Conservation (phyloP, 2,797 vertebrate species). For the Macrochelys suwanniensis region DNA sequence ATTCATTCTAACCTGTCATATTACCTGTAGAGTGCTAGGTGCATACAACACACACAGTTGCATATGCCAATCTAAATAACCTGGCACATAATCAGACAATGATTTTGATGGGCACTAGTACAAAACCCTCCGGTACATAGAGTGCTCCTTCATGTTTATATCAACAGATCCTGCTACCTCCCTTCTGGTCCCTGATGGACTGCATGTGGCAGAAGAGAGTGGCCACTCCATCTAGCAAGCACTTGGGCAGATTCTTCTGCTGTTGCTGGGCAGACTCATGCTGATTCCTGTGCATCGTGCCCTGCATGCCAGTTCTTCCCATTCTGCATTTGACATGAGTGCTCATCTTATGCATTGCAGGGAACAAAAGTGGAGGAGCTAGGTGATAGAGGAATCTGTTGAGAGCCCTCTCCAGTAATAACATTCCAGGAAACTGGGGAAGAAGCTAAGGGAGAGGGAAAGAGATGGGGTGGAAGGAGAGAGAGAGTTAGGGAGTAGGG, state of each 20-base stretch:
- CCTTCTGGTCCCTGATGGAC: neutral
- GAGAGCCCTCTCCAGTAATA: neutral
- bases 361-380: neutral
- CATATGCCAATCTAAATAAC: neutral
- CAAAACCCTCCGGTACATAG: neutral
- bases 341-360: accelerated
- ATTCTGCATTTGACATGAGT: neutral
- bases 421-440: neutral
- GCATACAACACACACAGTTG: neutral
- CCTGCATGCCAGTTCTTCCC: neutral
- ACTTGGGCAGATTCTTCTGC: neutral
- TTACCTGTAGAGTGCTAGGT: neutral
- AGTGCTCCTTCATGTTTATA: neutral
- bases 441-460: slow-evolving; percentile 29
- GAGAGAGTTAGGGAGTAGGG: neutral
- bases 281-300: neutral
- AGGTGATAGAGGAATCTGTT: neutral
- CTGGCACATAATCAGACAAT: neutral
- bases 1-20: neutral
- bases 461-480: neutral
- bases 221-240: neutral
- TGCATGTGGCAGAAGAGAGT: neutral
- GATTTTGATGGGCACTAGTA: neutral
- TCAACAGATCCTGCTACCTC: neutral
- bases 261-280: neutral